These are phyloP conservation scores for Benthosema pterotum DNA, from an alignment of 2,797 vertebrate species.

Conservation along the genomic window DNA sequence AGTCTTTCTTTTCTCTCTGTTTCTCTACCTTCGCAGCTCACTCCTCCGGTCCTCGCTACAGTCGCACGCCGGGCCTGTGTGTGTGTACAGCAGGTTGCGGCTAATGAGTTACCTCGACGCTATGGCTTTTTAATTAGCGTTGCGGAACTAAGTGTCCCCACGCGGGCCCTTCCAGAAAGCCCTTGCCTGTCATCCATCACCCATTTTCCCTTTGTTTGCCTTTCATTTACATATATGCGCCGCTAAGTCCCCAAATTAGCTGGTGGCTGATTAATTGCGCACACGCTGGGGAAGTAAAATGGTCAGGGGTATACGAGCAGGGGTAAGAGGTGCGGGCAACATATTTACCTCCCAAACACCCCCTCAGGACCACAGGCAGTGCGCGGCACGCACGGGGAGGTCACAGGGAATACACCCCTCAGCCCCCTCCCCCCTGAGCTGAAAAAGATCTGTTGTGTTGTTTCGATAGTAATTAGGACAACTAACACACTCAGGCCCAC, in stretches of 20 bases:
- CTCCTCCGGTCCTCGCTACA: constrained; percentile 30
- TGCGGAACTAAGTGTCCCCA: constrained; percentile 76
- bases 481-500: constrained; percentile 65
- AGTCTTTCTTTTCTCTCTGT: not conserved
- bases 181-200: constrained; percentile 76
- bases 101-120: constrained; percentile 80
- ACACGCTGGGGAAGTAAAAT: constrained; percentile 74
- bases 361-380: constrained; percentile 65
- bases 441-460: constrained; percentile 64
- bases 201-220: constrained; percentile 73
- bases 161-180: constrained; percentile 65
- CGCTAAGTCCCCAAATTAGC: constrained; percentile 73
- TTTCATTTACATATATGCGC: constrained; percentile 81
- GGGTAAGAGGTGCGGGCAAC: constrained; percentile 69
- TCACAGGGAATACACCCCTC: constrained; percentile 61
- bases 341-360: constrained; percentile 78
- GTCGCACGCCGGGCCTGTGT: constrained; percentile 33
- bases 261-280: constrained; percentile 75
- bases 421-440: constrained; percentile 29
- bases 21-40: constrained; percentile 37
- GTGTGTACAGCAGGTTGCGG: constrained; percentile 57
- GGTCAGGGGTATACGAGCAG: constrained; percentile 46
- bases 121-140: constrained; percentile 85
- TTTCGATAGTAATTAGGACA: constrained; percentile 73
- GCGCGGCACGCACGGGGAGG: constrained; percentile 59